Evolutionary conservation across 2,113 vertebrate species (phyloP).

Genomic region (Poeciliopsis prolifica): DNA sequence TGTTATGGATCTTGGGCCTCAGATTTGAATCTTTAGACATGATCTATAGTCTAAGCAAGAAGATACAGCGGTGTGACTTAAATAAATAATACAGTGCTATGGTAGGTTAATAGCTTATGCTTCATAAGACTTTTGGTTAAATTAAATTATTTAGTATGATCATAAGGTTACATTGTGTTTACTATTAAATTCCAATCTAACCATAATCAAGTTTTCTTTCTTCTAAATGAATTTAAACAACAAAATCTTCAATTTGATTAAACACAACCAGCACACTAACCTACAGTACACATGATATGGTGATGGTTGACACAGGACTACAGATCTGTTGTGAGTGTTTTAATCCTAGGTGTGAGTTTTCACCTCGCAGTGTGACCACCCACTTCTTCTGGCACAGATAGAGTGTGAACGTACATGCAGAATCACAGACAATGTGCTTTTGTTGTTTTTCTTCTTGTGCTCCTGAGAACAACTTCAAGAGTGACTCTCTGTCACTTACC

Average conservation of each 20-base stretch:
- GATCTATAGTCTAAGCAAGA: too few relatives aligned
- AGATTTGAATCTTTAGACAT: too few relatives aligned
- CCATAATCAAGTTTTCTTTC: neutral
- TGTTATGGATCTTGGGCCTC: too few relatives aligned
- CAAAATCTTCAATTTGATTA: neutral
- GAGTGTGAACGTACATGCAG: slow-evolving; percentile 5
- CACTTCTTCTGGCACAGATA: slow-evolving; percentile 31
- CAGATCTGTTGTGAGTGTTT: slow-evolving; percentile 13
- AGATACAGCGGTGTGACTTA: too few relatives aligned
- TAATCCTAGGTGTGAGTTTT: slow-evolving; percentile 23
- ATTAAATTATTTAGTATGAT: too few relatives aligned
- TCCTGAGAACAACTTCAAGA: slow-evolving; percentile 25
- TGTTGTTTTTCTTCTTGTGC: slow-evolving; percentile 32
- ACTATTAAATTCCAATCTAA: neutral
- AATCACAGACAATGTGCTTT: slow-evolving; percentile 16
- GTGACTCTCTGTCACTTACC: slow-evolving; percentile 24
- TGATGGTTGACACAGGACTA: neutral
- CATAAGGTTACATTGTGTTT: neutral
- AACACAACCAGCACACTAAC: neutral
- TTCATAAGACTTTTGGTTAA: too few relatives aligned
- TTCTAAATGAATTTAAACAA: neutral
- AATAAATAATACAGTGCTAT: too few relatives aligned
- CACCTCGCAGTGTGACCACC: slow-evolving; percentile 36
- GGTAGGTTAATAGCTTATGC: too few relatives aligned
- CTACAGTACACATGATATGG: neutral